These are phyloP conservation scores for Antheraea mylitta DNA, from an alignment of 1,140 invertebrate species.

Conservation along the genomic window DNA sequence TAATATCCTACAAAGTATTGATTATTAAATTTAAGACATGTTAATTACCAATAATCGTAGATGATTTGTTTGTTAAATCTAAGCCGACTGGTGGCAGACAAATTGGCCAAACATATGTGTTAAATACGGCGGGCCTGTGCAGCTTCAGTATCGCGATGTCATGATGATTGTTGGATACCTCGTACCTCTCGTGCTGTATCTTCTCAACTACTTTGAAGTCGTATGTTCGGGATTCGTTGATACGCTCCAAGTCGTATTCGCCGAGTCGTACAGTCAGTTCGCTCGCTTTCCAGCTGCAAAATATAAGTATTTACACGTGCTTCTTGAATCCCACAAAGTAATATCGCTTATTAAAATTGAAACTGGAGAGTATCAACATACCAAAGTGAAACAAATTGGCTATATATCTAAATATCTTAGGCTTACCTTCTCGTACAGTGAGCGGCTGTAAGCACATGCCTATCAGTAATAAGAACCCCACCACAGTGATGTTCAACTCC, in stretches of 20 bases:
- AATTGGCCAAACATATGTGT: constrained; percentile 90
- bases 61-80: constrained; percentile 82
- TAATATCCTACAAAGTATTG: too few relatives aligned
- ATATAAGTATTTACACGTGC: not conserved
- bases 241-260: constrained; percentile 86
- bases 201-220: constrained; percentile 84
- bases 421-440: constrained; percentile 82
- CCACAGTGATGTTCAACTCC: constrained; percentile 85
- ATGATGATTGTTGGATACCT: constrained; percentile 83
- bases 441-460: constrained; percentile 89
- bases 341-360: not conserved
- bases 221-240: constrained; percentile 82
- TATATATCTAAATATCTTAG: too few relatives aligned
- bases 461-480: constrained; percentile 87
- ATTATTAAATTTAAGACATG: too few relatives aligned
- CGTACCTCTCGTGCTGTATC: constrained; percentile 82
- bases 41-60: constrained; percentile 83
- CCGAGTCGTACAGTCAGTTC: constrained; percentile 87
- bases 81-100: constrained; percentile 86
- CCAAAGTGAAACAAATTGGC: too few relatives aligned
- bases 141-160: constrained; percentile 91
- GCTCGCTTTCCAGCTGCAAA: constrained; percentile 78
- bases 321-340: not conserved
- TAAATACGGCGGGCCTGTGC: constrained; percentile 83
- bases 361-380: too few relatives aligned